Percentiles rank a stretch among this genome's conserved stretches.
These are phyloP conservation scores for Oreochromis spilurus DNA, from an alignment of 2,113 vertebrate species.

Conservation along the genomic window DNA sequence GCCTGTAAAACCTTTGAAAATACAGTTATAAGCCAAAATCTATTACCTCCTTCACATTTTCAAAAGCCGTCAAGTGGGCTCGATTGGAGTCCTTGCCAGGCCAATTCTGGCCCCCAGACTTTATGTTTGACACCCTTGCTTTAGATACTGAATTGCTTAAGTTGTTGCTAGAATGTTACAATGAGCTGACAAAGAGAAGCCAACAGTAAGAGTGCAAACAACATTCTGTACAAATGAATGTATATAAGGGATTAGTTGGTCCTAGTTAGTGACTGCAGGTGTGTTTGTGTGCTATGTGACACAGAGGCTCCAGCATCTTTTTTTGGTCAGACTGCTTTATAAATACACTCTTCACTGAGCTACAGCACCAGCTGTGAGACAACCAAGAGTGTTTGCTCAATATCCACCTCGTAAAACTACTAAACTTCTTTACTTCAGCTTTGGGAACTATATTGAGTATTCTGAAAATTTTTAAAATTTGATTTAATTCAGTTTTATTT, in stretches of 20 bases:
- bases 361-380: constrained; percentile 67
- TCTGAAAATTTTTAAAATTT: fast-evolving
- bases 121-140: background rate
- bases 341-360: constrained; percentile 67
- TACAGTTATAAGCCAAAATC: background rate
- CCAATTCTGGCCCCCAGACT: background rate
- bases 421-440: background rate
- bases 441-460: background rate
- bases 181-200: background rate
- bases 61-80: background rate
- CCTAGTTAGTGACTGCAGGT: background rate
- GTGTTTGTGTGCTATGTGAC: background rate
- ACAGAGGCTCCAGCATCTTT: background rate
- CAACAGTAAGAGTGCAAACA: background rate
- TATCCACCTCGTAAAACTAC: background rate
- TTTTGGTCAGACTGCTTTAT: constrained; percentile 61
- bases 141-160: background rate
- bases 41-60: background rate
- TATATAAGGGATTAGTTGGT: background rate
- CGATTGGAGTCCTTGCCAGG: background rate
- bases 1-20: background rate
- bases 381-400: background rate
- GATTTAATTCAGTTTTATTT: background rate
- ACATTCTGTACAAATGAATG: background rate
- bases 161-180: background rate